Evolutionary conservation across 2,888 invertebrate genomes (phyloP), one percentile per base, ranked within the genome.

Genomic region (Stenichneumon culpator): DNA sequence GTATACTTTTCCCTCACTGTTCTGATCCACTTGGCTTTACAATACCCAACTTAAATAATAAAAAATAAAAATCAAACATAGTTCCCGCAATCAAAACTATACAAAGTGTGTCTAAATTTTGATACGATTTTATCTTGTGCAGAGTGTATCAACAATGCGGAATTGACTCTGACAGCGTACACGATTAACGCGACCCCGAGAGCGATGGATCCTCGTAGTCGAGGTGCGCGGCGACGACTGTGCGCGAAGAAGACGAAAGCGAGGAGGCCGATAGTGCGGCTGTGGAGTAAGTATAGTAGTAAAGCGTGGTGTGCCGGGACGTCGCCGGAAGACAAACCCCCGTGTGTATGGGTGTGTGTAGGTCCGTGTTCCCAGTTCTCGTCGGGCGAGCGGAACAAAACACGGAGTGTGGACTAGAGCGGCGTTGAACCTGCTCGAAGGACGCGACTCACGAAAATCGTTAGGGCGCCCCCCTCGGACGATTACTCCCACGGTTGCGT

Each of bases 141-240:
- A 16, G 14, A 28, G 22, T 60, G 60, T 22, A 4, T 25, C 1
- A n/a, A 28, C 4, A 28, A 2, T 28, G 28, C 60, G 16, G 28
- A 11, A 28, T 60, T 60, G 32, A 5, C n/a, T 28, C 32, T n/a
- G 14, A 52, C 14, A 73, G 19, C 44, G 39, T 9, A 32, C 19
- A 68, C 69, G 72, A 72, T 79, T 14, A 19, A 39, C 22, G 50
- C 32, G 60, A 60, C 16, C 6, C 25, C 52, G 52, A 87, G 88
- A 87, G 88, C 86, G 87, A 70, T 83, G 89, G 88, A 88, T 89
- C 83, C 86, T 90, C 60, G 89, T 90, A 72, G 90, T 90, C 84
- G 88, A 89, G 89, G 88, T 88, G 82, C 91, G 91, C 86, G 90
- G 89, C 89, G 87, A 88, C 90, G 91, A 90, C 90, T 90, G 91